phyloP scores from a whole-genome alignment of 2,113 vertebrate species.

The Silurus asotus region DNA sequence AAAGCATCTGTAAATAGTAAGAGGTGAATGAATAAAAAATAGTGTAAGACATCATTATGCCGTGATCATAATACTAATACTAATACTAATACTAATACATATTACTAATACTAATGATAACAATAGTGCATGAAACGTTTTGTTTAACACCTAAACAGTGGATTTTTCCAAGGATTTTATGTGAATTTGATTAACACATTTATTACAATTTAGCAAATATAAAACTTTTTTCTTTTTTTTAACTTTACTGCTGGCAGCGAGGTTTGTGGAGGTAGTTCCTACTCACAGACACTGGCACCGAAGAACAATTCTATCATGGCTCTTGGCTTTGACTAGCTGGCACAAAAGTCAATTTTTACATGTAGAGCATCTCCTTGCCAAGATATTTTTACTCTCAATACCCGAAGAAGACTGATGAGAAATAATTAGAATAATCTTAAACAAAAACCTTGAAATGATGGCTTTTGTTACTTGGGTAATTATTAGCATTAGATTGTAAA shows the following conservation, averaged over 20 bases:
- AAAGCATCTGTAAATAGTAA: background rate
- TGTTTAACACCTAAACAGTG: background rate
- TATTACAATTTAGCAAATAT: background rate
- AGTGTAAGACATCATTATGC: background rate
- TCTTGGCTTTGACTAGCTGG: slow-evolving; percentile 39
- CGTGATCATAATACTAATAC: background rate
- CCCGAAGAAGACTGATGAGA: slow-evolving; percentile 26
- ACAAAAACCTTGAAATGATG: slow-evolving; percentile 67
- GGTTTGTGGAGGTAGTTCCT: slow-evolving; percentile 32
- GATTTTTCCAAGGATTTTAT: background rate
- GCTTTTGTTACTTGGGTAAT: slow-evolving; percentile 70
- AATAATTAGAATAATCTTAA: slow-evolving; percentile 47
- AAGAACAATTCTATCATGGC: slow-evolving; percentile 43
- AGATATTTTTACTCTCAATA: slow-evolving; percentile 17
- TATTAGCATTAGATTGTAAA: slow-evolving; percentile 77
- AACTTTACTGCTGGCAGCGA: slow-evolving; percentile 21
- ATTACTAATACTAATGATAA: background rate
- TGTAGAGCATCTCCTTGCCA: slow-evolving; percentile 29
- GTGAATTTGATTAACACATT: background rate
- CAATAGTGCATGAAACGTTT: background rate
- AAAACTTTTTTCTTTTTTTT: slow-evolving; percentile 1
- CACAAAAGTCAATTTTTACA: slow-evolving; percentile 37
- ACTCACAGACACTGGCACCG: slow-evolving; percentile 39
- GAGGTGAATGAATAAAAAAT: background rate
- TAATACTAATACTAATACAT: background rate